Evolutionary conservation across 2,113 vertebrate genomes (phyloP).

Genomic region (Rhinolophus sinicus): DNA sequence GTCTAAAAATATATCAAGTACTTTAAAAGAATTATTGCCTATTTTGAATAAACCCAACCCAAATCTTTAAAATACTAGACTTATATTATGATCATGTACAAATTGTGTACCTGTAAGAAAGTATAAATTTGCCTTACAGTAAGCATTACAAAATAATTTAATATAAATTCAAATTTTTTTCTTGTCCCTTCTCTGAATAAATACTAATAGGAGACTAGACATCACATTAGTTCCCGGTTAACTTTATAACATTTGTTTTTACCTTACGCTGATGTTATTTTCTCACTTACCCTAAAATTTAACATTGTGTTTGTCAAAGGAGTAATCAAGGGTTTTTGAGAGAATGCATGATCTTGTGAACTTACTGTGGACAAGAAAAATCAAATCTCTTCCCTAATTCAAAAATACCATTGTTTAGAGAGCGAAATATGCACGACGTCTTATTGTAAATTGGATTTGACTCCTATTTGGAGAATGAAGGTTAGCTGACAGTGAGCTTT

Average conservation of each 20-base stretch:
- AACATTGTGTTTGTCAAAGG: neutral
- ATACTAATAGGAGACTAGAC: neutral
- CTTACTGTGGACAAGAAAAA: neutral
- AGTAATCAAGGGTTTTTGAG: neutral
- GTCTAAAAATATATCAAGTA: neutral
- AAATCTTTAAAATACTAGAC: slow-evolving; percentile 25
- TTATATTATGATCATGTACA: neutral
- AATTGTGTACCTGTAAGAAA: neutral
- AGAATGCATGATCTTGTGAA: neutral
- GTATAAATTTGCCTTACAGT: neutral
- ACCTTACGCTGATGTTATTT: neutral
- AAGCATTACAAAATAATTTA: slow-evolving; percentile 12
- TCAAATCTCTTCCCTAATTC: neutral
- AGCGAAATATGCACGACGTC: neutral
- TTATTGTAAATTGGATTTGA: neutral
- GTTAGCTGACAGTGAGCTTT: neutral
- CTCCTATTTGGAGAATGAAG: neutral
- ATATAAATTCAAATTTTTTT: slow-evolving; percentile 38
- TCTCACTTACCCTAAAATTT: neutral
- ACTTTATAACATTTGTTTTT: neutral
- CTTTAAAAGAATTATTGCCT: slow-evolving; percentile 27
- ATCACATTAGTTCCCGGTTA: neutral
- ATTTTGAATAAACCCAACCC: neutral
- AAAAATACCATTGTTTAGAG: neutral
- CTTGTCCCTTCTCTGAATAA: neutral